Evolutionary conservation across 2,888 invertebrate species (phyloP).

Genomic region (Leucophenga montana): DNA sequence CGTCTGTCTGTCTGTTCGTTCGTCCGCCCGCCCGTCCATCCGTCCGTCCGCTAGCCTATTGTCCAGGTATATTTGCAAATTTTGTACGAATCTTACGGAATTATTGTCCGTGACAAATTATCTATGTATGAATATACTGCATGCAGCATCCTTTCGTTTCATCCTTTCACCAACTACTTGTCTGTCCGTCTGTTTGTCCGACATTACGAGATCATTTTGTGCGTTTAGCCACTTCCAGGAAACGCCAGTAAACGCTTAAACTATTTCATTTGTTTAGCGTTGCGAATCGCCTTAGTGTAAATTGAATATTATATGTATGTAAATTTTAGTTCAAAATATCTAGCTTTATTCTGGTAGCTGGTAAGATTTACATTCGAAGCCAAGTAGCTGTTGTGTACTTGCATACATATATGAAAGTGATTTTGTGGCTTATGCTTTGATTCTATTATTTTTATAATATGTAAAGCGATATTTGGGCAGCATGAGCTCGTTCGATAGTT

Average conservation of each 20-base stretch:
- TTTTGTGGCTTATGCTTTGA: no score
- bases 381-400: no score
- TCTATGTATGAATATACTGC: constrained; percentile 29
- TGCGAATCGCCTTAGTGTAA: constrained; percentile 3
- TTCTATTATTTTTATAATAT: no score
- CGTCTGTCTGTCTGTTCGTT: constrained; percentile 26
- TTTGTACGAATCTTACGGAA: constrained; percentile 51
- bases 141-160: background rate
- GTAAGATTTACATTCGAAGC: no score
- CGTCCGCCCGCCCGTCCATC: no score
- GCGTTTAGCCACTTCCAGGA: background rate
- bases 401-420: no score
- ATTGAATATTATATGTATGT: no score
- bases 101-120: constrained; percentile 66
- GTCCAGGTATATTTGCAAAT: constrained; percentile 45
- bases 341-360: no score
- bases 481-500: no score
- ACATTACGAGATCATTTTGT: constrained; percentile 11
- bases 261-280: background rate
- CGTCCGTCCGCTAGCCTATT: background rate
- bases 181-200: background rate
- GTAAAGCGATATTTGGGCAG: no score
- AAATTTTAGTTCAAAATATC: no score
- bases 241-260: background rate
- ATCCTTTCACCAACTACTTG: constrained; percentile 12